phyloP scores from a whole-genome alignment of 2,888 invertebrate species.

The Phengaris arion region DNA sequence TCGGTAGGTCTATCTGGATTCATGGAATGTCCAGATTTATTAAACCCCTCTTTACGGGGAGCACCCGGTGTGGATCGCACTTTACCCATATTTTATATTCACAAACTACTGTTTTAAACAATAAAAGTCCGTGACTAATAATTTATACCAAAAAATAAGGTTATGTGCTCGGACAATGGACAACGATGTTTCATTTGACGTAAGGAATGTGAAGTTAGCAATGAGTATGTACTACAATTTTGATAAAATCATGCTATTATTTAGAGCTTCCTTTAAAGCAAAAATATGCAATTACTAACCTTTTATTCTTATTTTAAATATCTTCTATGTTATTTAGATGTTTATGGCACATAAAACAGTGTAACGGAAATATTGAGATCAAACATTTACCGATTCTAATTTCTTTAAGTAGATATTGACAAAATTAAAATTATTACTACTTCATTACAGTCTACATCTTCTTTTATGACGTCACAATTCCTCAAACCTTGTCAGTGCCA shows the following conservation, averaged over 20 bases:
- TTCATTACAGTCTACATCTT: too few species aligned
- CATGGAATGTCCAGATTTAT: slow-evolving; percentile 94
- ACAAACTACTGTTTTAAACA: background rate
- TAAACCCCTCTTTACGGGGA: slow-evolving; percentile 91
- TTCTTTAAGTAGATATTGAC: too few species aligned
- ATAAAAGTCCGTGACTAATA: background rate
- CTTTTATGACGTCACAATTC: too few species aligned
- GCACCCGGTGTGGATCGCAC: slow-evolving; percentile 84
- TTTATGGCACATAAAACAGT: background rate
- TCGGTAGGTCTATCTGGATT: slow-evolving; percentile 92
- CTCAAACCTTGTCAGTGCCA: too few species aligned
- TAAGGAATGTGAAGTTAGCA: slow-evolving; percentile 20
- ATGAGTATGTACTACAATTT: background rate
- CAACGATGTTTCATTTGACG: slow-evolving; percentile 22
- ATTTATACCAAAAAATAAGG: slow-evolving; percentile 16
- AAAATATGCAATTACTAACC: background rate
- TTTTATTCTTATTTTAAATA: background rate
- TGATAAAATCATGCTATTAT: background rate
- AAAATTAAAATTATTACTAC: too few species aligned
- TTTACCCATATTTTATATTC: slow-evolving; percentile 83
- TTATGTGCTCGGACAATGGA: background rate
- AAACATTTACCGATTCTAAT: background rate
- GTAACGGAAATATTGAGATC: background rate
- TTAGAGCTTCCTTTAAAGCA: background rate
- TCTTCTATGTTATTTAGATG: background rate